phyloP scores from a whole-genome alignment of 2,797 vertebrate genomes.

The Capromys pilorides region DNA sequence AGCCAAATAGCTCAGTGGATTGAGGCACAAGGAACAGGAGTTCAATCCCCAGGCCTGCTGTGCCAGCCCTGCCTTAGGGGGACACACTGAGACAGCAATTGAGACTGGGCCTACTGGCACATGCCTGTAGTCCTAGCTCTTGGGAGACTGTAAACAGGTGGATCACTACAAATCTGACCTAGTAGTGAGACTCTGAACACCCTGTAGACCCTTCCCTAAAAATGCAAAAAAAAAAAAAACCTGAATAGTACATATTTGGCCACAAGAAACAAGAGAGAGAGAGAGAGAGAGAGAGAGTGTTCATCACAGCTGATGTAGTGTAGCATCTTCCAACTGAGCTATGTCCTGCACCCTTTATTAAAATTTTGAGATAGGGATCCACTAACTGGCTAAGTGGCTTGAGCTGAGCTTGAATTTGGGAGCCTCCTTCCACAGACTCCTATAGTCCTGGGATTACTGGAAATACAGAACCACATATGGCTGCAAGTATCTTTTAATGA shows the following conservation, averaged over 20 bases:
- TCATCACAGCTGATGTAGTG: neutral
- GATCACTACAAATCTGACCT: too few species aligned
- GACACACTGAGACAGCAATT: too few species aligned
- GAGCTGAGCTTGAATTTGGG: neutral
- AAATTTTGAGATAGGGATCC: neutral
- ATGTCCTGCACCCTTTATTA: neutral
- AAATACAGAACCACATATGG: neutral
- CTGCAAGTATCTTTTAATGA: neutral
- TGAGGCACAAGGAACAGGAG: too few species aligned
- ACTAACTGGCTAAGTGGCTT: neutral
- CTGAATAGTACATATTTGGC: neutral
- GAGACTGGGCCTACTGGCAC: too few species aligned
- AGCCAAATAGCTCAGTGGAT: too few species aligned
- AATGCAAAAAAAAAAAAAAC: neutral
- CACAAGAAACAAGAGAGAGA: neutral
- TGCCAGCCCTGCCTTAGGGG: too few species aligned
- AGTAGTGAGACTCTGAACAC: too few species aligned
- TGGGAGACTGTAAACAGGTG: too few species aligned
- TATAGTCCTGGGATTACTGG: neutral
- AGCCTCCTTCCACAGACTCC: neutral
- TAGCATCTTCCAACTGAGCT: neutral
- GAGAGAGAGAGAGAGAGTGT: too few species aligned
- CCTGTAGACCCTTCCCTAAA: too few species aligned
- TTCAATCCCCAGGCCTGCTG: too few species aligned
- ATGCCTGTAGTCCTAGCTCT: too few species aligned